Percentiles rank a stretch among this genome's conserved stretches.
Evolutionary conservation across 2,888 invertebrate species (phyloP).

Genomic region (Myopa tessellatipennis): DNA sequence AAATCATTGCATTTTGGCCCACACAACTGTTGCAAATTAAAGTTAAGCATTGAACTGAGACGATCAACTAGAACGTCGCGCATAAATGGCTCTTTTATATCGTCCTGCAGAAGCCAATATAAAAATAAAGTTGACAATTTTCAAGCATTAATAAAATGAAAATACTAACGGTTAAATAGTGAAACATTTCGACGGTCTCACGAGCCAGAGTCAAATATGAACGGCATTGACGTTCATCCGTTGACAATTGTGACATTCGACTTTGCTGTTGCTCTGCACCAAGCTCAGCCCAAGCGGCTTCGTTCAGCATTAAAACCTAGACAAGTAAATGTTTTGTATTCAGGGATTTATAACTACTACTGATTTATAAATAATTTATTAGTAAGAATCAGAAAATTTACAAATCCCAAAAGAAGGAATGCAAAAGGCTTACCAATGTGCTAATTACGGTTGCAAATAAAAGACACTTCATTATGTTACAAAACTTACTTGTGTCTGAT

Average conservation of each 20-base stretch:
- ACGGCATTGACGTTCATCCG: slow-evolving; percentile 88
- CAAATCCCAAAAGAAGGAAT: background rate
- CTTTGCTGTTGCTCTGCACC: slow-evolving; percentile 78
- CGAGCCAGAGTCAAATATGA: slow-evolving; percentile 91
- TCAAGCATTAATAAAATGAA: background rate
- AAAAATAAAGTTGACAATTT: background rate
- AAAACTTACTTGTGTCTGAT: slow-evolving; percentile 81
- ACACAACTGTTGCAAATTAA: slow-evolving; percentile 95
- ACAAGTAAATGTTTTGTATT: background rate
- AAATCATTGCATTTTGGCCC: slow-evolving; percentile 95
- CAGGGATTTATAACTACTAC: too few relatives aligned
- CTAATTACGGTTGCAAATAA: background rate
- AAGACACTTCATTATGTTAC: background rate
- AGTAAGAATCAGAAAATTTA: background rate
- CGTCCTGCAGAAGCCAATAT: slow-evolving; percentile 67
- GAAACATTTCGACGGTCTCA: slow-evolving; percentile 98
- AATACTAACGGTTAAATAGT: slow-evolving; percentile 82
- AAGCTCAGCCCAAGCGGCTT: slow-evolving; percentile 75
- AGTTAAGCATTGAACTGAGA: slow-evolving; percentile 97
- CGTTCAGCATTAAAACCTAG: slow-evolving; percentile 75
- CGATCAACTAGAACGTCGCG: slow-evolving; percentile 92
- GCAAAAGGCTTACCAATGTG: background rate
- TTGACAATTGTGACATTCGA: slow-evolving; percentile 81
- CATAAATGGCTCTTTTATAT: slow-evolving; percentile 95
- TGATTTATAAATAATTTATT: background rate